Percentiles rank a stretch among this genome's conserved stretches.
Evolutionary conservation across 2,113 vertebrate genomes (phyloP).

Genomic region (Atherinomorus stipes): DNA sequence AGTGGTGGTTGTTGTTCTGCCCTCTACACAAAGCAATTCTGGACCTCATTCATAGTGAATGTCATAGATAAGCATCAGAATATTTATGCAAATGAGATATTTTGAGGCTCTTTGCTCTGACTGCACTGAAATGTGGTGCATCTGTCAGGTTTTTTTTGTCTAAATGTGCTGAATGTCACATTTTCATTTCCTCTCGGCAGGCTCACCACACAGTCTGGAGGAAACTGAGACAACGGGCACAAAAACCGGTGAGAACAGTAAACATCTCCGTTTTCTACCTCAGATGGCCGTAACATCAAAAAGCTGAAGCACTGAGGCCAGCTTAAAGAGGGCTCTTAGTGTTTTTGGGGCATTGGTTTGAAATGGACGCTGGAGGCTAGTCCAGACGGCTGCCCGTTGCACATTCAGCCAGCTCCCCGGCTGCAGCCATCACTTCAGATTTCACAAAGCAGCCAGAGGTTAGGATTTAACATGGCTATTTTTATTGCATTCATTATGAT

Average conservation of each 20-base stretch:
- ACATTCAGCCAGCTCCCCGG: constrained; percentile 14
- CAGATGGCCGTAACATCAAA: constrained; percentile 29
- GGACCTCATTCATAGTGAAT: background rate
- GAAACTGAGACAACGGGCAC: constrained; percentile 79
- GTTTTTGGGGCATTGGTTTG: constrained; percentile 1
- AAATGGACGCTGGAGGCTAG: background rate
- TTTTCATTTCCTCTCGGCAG: constrained; percentile 56
- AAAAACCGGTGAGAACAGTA: constrained; percentile 76
- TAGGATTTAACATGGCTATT: constrained; percentile 48
- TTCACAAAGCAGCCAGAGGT: constrained; percentile 46
- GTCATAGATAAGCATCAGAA: background rate
- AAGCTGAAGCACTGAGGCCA: constrained; percentile 20
- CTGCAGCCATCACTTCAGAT: constrained; percentile 23
- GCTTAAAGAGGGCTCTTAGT: constrained; percentile 2
- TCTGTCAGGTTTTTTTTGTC: background rate
- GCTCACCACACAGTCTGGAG: constrained; percentile 83
- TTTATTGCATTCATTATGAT: constrained; percentile 55
- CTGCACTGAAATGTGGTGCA: background rate
- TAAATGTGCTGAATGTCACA: constrained; percentile 33
- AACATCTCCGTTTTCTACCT: background rate
- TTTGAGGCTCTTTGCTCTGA: background rate
- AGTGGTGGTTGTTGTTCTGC: no score
- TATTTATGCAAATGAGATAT: background rate
- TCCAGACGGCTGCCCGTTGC: constrained; percentile 20
- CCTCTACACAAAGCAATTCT: background rate